These are phyloP conservation scores for Salvelinus alpinus DNA, from an alignment of 2,113 vertebrate genomes.

Conservation along the genomic window DNA sequence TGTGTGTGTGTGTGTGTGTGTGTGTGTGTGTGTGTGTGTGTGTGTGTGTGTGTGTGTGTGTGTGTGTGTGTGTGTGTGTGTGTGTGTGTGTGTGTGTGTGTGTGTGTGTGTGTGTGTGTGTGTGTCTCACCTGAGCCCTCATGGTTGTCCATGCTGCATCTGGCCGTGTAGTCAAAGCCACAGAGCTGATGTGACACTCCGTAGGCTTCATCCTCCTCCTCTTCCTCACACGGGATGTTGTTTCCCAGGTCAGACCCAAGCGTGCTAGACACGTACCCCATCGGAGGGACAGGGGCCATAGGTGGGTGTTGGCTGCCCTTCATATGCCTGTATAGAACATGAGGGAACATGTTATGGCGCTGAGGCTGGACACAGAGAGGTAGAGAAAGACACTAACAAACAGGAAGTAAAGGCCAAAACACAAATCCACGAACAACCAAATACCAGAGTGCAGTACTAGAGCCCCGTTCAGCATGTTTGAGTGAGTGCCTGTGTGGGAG, in stretches of 20 bases:
- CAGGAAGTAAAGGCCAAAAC: background rate
- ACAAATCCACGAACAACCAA: slow-evolving; percentile 24
- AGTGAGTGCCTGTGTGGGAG: slow-evolving; percentile 34
- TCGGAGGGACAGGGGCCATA: slow-evolving; percentile 82
- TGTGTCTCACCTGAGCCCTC: slow-evolving; percentile 74
- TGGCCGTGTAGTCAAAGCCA: slow-evolving; percentile 87
- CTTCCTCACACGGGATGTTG: slow-evolving; percentile 72
- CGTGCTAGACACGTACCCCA: slow-evolving; percentile 89
- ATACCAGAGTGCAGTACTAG: background rate
- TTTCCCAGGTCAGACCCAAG: slow-evolving; percentile 82
- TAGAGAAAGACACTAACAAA: background rate
- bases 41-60: background rate
- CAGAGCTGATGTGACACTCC: slow-evolving; percentile 85
- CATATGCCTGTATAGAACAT: slow-evolving; percentile 84
- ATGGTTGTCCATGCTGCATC: slow-evolving; percentile 85
- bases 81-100: too few relatives aligned
- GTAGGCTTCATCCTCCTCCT: slow-evolving; percentile 80
- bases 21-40: background rate
- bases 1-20: background rate
- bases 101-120: background rate
- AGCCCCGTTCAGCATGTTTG: slow-evolving; percentile 27
- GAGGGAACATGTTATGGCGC: slow-evolving; percentile 26
- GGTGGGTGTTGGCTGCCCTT: slow-evolving; percentile 89
- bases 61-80: too few relatives aligned
- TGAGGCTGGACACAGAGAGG: background rate